Evolutionary conservation across 2,888 invertebrate genomes (phyloP).

Genomic region (Agrilus mali): DNA sequence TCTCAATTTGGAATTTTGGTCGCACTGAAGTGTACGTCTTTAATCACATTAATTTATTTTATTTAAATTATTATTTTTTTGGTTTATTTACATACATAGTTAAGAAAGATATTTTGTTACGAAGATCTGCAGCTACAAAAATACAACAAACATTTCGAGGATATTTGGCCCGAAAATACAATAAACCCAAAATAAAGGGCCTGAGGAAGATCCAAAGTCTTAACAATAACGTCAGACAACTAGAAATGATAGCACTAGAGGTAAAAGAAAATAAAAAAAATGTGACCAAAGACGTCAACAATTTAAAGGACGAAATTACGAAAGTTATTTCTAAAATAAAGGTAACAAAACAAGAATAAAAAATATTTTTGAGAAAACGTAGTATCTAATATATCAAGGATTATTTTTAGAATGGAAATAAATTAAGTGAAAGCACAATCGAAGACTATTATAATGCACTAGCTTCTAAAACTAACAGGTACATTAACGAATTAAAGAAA

Average conservation of each 20-base stretch:
- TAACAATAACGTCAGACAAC: conserved; percentile 53
- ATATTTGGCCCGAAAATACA: conserved; percentile 64
- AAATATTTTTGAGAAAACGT: conserved; percentile 2
- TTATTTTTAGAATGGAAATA: conserved; percentile 44
- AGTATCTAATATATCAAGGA: not conserved
- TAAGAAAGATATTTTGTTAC: conserved; percentile 85
- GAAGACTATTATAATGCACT: conserved; percentile 59
- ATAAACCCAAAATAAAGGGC: conserved; percentile 70
- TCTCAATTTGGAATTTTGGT: conserved; percentile 84
- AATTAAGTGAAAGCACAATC: conserved; percentile 55
- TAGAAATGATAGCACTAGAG: conserved; percentile 63
- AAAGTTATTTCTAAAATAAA: conserved; percentile 59
- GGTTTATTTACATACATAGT: conserved; percentile 44
- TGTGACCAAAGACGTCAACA: conserved; percentile 57
- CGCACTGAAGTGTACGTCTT: conserved; percentile 77
- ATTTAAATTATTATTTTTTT: not conserved
- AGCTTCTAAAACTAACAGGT: conserved; percentile 55
- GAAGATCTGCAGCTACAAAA: conserved; percentile 62
- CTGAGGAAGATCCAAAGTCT: conserved; percentile 63
- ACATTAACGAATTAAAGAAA: conserved; percentile 55
- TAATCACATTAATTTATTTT: not conserved
- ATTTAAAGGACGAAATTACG: conserved; percentile 56
- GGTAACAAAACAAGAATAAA: conserved; percentile 32
- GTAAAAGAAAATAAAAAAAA: conserved; percentile 65
- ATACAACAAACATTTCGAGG: conserved; percentile 82